Evolutionary conservation across 2,888 invertebrate species (phyloP), one percentile per base, ranked within the genome.

Genomic region (Megamerina dolium): DNA sequence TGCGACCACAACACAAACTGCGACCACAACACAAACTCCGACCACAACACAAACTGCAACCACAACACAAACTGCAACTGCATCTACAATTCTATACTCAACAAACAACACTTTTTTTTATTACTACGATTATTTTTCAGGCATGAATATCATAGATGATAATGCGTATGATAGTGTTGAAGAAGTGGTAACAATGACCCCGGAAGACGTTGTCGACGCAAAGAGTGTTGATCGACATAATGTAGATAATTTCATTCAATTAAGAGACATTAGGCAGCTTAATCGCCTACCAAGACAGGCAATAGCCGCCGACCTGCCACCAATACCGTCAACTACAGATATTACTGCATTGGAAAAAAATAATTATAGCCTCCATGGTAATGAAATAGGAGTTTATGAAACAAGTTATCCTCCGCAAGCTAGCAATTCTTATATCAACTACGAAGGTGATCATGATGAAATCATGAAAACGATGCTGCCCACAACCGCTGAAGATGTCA

Each of bases 81-180:
- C 53, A 5, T 48, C 55, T 6, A 52, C 54, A 21, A 52, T 51
- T 6, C 35, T 49, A 36, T 48, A 41, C 29, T 51, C 54, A 2
- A 52, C 46, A 2, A 54, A 51, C 37, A 61, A 62, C 29, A 58
- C 58, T 32, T 64, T 55, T 40, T 69, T 70, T 38, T 59, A 60
- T 8, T 69, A 66, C 33, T 57, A 60, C 33, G 69, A 69, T 40
- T 68, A 71, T 44, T 67, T 66, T 45, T 61, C 55, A n/a, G 58
- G 65, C 19, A 47, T 55, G 4, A 53, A 60, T 2, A 13, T 59
- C 3, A 48, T 43, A 23, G 6, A 6, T 23, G 23, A 23, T 8
- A 18, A 17, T 27, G 37, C 14, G 3, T 33, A 40, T 23, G 39
- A 37, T 0, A 50, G 48, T 12, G 32, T 30, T 3, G 34, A 41